Conservation (phyloP, 2,797 vertebrate species). For the Heterohyrax brucei region DNA sequence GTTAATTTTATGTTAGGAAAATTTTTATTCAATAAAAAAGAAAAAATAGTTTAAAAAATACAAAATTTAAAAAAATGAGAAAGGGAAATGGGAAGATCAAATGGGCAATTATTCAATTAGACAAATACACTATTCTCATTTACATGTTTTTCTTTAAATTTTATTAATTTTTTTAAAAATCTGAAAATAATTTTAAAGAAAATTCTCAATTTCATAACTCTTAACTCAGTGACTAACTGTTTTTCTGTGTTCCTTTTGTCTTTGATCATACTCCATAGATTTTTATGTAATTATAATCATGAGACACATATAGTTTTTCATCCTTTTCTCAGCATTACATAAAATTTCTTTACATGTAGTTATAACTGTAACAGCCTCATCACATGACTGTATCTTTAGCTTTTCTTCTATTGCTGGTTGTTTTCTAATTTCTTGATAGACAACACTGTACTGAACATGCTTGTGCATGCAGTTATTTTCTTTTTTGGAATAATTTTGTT, state of each 20-base stretch:
- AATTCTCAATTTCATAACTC: neutral
- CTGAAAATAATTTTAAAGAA: neutral
- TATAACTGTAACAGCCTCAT: conserved; percentile 42
- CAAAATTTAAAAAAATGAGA: neutral
- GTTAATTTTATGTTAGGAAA: neutral
- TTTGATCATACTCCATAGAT: conserved; percentile 27
- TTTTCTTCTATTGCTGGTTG: conserved; percentile 33
- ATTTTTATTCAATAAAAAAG: neutral
- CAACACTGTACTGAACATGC: conserved; percentile 19
- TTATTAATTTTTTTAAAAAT: neutral
- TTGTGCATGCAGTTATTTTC: conserved; percentile 28
- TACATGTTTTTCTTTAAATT: neutral
- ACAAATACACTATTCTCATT: neutral
- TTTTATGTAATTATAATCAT: conserved; percentile 17
- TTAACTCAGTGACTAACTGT: neutral
- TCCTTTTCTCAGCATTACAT: conserved; percentile 40
- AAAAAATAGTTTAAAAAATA: neutral
- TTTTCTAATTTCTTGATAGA: conserved; percentile 60
- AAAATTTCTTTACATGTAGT: conserved; percentile 5
- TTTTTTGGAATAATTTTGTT: conserved; percentile 66
- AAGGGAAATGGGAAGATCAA: neutral
- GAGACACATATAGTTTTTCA: conserved; percentile 36
- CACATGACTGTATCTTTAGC: conserved; percentile 44
- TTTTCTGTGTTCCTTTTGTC: neutral
- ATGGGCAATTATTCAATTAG: neutral